A percentile compares a stretch with the other conserved stretches of the same genome.
These are phyloP conservation scores for Oopsacas minuta DNA, from an alignment of 37 sponge, comb jelly and placozoan species.

Conservation along the genomic window DNA sequence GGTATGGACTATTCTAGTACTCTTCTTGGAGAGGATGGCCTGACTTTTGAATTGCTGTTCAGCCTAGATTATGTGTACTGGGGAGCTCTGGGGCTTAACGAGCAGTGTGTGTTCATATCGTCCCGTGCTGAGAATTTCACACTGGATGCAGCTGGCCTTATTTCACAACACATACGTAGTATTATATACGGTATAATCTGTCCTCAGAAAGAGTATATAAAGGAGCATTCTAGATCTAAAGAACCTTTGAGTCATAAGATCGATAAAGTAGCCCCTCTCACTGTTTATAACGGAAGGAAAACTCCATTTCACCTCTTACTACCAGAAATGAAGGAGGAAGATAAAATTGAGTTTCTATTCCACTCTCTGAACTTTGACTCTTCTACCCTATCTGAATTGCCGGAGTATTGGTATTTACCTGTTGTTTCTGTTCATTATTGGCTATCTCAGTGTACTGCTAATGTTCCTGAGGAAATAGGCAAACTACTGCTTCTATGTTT, in stretches of 20 bases:
- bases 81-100: background rate
- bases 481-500: background rate
- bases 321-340: background rate
- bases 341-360: background rate
- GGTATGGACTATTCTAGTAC: background rate
- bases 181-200: background rate
- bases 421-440: background rate
- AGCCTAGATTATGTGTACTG: background rate
- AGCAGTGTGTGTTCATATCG: conserved; percentile 13
- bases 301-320: background rate
- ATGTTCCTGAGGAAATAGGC: background rate
- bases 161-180: background rate
- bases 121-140: background rate
- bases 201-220: background rate
- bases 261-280: background rate
- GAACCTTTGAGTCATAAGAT: background rate
- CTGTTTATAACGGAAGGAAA: background rate
- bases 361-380: background rate
- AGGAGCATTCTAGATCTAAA: background rate
- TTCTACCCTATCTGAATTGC: background rate
- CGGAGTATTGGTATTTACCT: background rate
- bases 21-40: background rate
- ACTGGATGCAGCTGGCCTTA: background rate
- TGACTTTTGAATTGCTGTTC: background rate
- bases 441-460: background rate